Evolutionary conservation across 2,113 vertebrate genomes (phyloP).

Genomic region (Zosterops hypoxanthus): DNA sequence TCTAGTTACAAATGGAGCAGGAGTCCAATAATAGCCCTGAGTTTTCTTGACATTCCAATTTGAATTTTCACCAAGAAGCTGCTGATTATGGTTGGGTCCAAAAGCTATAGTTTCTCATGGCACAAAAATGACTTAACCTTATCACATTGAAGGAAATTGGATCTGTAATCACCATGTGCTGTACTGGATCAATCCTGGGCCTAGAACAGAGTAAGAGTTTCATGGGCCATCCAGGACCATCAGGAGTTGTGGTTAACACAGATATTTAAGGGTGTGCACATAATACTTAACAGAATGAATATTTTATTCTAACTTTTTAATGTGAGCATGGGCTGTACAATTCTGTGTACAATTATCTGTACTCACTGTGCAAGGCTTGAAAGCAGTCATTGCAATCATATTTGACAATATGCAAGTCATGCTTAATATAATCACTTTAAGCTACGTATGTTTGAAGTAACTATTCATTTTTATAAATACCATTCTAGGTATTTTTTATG

Average conservation of each 20-base stretch:
- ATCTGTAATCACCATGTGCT: neutral
- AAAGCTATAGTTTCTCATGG: neutral
- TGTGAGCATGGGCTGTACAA: neutral
- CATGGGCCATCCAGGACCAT: neutral
- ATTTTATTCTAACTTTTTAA: neutral
- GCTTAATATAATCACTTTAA: neutral
- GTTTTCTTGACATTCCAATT: neutral
- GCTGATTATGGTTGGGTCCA: neutral
- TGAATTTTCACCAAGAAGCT: neutral
- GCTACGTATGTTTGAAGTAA: neutral
- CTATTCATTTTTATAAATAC: neutral
- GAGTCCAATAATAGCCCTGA: neutral
- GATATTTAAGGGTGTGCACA: accelerated
- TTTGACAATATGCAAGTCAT: neutral
- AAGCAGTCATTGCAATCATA: neutral
- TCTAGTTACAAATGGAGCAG: neutral
- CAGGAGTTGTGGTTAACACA: accelerated
- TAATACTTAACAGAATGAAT: neutral
- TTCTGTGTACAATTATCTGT: neutral
- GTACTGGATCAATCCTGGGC: neutral
- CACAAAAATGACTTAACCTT: neutral
- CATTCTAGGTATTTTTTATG: neutral
- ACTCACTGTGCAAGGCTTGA: neutral
- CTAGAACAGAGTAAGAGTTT: neutral
- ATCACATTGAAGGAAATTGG: neutral